These are phyloP conservation scores for Ectemnius cavifrons DNA, from an alignment of 2,888 invertebrate genomes.

Conservation along the genomic window DNA sequence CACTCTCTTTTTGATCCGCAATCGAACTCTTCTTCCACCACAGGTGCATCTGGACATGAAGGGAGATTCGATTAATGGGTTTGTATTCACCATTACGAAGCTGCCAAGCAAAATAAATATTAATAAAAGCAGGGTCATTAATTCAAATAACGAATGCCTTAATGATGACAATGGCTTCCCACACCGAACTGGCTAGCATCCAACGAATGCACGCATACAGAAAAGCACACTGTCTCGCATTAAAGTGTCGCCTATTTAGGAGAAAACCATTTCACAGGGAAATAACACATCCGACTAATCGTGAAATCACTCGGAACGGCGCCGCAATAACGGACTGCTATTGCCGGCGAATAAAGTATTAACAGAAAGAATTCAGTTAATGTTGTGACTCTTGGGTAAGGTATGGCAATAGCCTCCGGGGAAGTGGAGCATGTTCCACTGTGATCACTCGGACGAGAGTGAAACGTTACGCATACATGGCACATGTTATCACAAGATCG, in stretches of 20 bases:
- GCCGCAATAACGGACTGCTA: conserved; percentile 18
- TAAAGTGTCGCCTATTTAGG: conserved; percentile 16
- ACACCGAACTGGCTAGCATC: conserved; percentile 7
- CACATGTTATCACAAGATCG: too few species aligned
- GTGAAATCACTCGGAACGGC: conserved; percentile 5
- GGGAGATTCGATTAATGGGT: too few species aligned
- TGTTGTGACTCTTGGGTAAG: background rate
- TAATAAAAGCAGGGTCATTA: background rate
- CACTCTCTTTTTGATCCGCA: too few species aligned
- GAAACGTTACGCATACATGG: too few species aligned
- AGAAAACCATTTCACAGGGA: background rate
- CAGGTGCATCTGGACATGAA: too few species aligned
- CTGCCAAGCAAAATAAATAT: background rate
- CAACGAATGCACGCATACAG: conserved; percentile 8
- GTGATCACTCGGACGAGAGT: too few species aligned
- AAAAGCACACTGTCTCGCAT: background rate
- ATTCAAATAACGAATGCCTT: conserved; percentile 14
- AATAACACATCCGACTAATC: conserved; percentile 14
- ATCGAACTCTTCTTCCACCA: too few species aligned
- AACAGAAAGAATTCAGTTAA: conserved; percentile 25
- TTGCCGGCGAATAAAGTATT: conserved; percentile 16
- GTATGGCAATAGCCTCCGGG: too few species aligned
- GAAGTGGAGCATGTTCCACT: too few species aligned
- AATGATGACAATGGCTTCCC: background rate
- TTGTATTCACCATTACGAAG: background rate